phyloP scores from a whole-genome alignment of 2,797 vertebrate genomes.

The Sebastolobus alascanus region DNA sequence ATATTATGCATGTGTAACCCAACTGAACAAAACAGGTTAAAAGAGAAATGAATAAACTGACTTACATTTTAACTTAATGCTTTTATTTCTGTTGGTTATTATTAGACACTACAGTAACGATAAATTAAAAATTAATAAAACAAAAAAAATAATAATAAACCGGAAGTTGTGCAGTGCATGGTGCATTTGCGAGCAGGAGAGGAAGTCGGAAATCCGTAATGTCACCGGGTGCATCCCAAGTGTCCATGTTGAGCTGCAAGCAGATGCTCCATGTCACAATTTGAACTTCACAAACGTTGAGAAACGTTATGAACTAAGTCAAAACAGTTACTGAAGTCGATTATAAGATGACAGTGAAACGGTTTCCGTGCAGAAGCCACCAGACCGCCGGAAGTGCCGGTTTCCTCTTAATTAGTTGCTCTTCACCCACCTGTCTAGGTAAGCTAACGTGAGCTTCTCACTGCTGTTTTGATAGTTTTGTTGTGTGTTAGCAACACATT shows the following conservation, averaged over 20 bases:
- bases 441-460: no score
- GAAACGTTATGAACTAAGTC: neutral
- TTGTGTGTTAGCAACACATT: no score
- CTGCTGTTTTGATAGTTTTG: no score
- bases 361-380: neutral
- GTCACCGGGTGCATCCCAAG: no score
- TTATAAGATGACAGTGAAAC: neutral
- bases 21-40: neutral
- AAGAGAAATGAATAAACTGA: neutral
- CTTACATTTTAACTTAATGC: neutral
- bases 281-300: neutral
- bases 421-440: no score
- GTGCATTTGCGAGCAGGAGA: neutral
- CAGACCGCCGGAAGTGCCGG: no score
- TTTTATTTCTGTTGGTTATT: neutral
- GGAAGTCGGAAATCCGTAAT: neutral
- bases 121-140: neutral
- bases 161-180: neutral
- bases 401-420: no score
- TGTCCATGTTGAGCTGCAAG: neutral
- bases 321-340: neutral
- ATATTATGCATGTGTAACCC: neutral
- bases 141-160: neutral
- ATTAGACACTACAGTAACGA: neutral
- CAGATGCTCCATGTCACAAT: neutral